Base-by-base conservation (phyloP, 2,888 invertebrate genomes). In the Oligia strigilis region DNA sequence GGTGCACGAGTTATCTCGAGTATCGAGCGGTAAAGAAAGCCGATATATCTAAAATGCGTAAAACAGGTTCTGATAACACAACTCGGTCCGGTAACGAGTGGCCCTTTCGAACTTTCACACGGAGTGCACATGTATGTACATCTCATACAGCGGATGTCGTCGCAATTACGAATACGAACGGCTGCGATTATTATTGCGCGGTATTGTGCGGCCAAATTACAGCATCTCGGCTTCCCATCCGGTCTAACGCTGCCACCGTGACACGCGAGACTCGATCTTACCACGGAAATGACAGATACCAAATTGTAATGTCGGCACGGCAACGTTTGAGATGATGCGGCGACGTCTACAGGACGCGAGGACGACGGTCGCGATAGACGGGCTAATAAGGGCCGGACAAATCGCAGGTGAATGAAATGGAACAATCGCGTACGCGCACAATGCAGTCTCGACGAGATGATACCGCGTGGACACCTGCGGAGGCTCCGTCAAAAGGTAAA, bases 161-260 rank as follows among this genome's bases (percentile, higher is more conserved):
- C 93, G 95, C 96, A 96, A 96, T 97, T 96, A 96, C 95, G 92
- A 91, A 88, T 96, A 96, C 95, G 92, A 91, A 88, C 92, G 92
- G 92, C 93, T 94, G 94, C 95, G 95, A 95, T 96, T 96, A 96
- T 96, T 96, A 95, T 95, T 95, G 94, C 94, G 94, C 93, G 93
- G 94, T 94, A 96, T 96, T 96, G 96, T 96, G 94, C 94, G 93
- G 92, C 95, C 95, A 95, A 96, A 96, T 95, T 95, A 95, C 95
- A 94, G 94, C 96, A 94, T 96, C 96, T 96, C 96, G 92, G 93
- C 95, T 96, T 95, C 95, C 95, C 96, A 96, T 96, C 96, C 97
- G 96, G 96, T 93, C 90, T 92, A 89, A 88, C 79, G 80, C 83
- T 76, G 77, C 43, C 46, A 70, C 70, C 73, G 75, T 77, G 85